Base-by-base conservation (phyloP, 2,888 invertebrate species). In the Anorthoa munda region DNA sequence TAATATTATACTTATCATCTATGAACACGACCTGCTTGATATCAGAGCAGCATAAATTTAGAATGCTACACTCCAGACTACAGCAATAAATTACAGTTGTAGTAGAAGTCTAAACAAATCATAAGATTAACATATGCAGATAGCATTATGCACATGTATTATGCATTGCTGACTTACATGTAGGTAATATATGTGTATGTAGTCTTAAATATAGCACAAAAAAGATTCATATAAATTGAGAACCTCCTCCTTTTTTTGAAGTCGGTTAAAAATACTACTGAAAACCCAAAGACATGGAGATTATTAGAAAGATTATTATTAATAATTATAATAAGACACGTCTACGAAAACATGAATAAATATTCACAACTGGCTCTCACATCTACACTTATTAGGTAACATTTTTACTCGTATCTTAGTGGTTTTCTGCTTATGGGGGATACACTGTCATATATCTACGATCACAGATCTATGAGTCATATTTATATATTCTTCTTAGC, bases 1-100 rank as follows among this genome's bases (percentile, higher is more conserved):
- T 89, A 76, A 70, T 77, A 75, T 73, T 60, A 70, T 77, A 71
- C 70, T 58, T 74, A 70, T 58, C 75, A 74, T 81, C 45, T 68
- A 68, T 65, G 56, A 78, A 75, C 72, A 75, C 63, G 58, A 78
- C 75, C 69, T 67, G 55, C 56, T 81, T 70, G 58, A 79, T 81
- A 75, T 55, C 45, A 5, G 23, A 73, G 50, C 50, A 84, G 21
- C 58, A 66, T 71, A 53, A 55, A 83, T 73, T 55, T 51, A 56
- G 26, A 68, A 46, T 53, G 46, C 12, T 58, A 48, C 31, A 45
- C 56, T 67, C 17, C 67, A 65, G 58, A 73, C 64, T 65, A n/a
- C n/a, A 72, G 53, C 64, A 70, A 83, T 72, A 80, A 66, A 71
- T 83, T 71, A 64, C 53, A 56, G 53, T 56, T 60, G 59, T 64